Percentiles rank a stretch among this genome's conserved stretches.
These are phyloP conservation scores for Anorthoa munda DNA, from an alignment of 2,888 invertebrate species.

Conservation along the genomic window DNA sequence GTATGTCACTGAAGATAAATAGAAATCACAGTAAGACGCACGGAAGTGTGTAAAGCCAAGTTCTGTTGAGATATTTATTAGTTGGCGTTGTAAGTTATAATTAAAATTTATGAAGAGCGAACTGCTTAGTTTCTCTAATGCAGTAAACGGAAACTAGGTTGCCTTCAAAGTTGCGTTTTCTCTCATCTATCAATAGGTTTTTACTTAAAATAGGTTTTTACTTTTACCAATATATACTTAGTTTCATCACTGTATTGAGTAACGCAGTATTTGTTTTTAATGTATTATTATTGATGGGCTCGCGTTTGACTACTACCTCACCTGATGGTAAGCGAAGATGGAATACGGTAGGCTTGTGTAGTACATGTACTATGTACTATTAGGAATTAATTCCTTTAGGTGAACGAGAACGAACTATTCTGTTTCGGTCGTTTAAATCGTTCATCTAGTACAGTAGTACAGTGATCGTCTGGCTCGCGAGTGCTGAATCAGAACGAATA, in stretches of 20 bases:
- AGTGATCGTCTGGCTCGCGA: no score
- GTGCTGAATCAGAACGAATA: no score
- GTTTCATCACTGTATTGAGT: neutral
- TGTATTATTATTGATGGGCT: no score
- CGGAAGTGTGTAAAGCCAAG: constrained; percentile 11
- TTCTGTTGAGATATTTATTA: constrained; percentile 20
- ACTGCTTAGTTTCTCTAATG: constrained; percentile 1
- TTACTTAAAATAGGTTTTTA: neutral
- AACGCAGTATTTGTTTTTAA: neutral
- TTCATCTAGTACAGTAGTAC: no score
- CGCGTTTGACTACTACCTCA: no score
- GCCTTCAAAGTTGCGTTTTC: constrained; percentile 16
- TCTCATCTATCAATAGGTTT: constrained; percentile 2
- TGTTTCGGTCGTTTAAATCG: no score
- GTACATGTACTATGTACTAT: no score
- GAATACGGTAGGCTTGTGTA: no score
- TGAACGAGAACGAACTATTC: no score
- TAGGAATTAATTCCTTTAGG: no score
- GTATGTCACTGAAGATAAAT: neutral
- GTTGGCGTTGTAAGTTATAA: neutral
- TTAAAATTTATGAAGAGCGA: constrained; percentile 21
- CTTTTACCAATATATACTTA: neutral
- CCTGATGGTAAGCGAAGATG: no score
- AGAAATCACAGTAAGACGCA: constrained; percentile 6
- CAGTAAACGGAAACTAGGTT: constrained; percentile 5